phyloP scores from a whole-genome alignment of 2,113 vertebrate species.

The human region DNA sequence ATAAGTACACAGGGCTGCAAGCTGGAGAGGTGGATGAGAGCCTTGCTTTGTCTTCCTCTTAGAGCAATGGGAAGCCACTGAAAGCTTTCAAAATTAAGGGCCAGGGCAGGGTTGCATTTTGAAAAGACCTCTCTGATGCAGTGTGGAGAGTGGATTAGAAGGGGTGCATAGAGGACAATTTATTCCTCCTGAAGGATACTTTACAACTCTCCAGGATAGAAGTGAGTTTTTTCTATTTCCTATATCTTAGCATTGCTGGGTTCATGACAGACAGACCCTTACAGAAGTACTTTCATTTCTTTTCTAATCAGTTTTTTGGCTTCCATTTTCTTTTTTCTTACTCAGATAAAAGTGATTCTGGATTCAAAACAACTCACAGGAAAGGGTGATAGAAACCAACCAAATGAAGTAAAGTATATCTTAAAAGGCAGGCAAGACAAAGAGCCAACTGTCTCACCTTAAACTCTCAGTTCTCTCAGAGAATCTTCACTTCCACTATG shows the following conservation, averaged over 20 bases:
- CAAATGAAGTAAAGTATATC: neutral
- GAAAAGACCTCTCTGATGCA: neutral
- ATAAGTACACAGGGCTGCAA: fast-evolving
- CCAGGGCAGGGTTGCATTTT: neutral
- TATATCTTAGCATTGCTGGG: neutral
- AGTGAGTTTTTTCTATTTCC: neutral
- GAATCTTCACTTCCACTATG: neutral
- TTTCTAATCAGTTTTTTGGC: constrained; percentile 36
- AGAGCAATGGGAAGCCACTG: neutral
- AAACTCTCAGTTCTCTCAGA: neutral
- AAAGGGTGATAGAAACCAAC: constrained; percentile 16
- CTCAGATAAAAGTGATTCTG: constrained; percentile 9
- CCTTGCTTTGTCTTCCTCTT: neutral
- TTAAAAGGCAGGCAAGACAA: neutral
- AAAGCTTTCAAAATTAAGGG: neutral
- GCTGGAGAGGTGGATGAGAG: fast-evolving
- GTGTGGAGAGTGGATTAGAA: neutral
- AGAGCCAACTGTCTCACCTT: neutral
- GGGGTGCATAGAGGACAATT: neutral
- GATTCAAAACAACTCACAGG: neutral
- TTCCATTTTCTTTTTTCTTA: constrained; percentile 38
- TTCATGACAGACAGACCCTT: neutral
- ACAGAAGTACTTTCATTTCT: constrained; percentile 25
- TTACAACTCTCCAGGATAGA: neutral
- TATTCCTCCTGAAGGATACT: neutral